Evolutionary conservation across 2,113 vertebrate species (phyloP).

Genomic region (Paralichthys olivaceus): DNA sequence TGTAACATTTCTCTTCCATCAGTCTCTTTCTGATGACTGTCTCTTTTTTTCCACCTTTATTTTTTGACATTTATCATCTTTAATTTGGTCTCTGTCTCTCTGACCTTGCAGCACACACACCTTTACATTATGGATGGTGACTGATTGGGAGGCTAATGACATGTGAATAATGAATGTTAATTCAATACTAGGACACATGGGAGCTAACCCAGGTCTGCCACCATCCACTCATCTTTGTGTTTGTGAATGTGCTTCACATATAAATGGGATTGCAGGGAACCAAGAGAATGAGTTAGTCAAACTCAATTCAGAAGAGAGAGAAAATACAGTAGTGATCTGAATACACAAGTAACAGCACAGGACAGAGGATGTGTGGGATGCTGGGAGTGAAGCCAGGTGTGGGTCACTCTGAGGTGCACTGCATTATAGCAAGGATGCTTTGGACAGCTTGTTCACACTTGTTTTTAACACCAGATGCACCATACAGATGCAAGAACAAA

Average conservation of each 20-base stretch:
- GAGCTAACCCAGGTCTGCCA: constrained; percentile 18
- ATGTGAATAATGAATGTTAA: constrained; percentile 59
- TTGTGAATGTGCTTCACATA: background rate
- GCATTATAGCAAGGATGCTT: background rate
- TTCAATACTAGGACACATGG: constrained; percentile 45
- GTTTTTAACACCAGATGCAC: background rate
- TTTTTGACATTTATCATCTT: no score
- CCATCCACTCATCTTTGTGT: constrained; percentile 6
- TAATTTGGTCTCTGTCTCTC: background rate
- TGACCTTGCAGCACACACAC: background rate
- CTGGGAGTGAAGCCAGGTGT: constrained; percentile 12
- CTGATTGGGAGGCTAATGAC: constrained; percentile 47
- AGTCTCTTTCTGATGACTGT: no score
- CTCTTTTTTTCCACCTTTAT: no score
- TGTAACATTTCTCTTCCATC: no score
- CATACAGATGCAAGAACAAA: background rate
- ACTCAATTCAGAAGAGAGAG: background rate
- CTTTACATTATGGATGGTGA: constrained; percentile 48
- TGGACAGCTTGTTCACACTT: background rate
- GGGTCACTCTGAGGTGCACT: background rate
- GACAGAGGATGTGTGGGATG: constrained; percentile 7
- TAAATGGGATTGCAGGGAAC: background rate
- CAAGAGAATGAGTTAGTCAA: background rate
- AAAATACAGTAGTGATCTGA: background rate
- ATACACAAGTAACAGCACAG: background rate